Evolutionary conservation across 2,113 vertebrate genomes (phyloP).

Genomic region (Paramormyrops kingsleyae): DNA sequence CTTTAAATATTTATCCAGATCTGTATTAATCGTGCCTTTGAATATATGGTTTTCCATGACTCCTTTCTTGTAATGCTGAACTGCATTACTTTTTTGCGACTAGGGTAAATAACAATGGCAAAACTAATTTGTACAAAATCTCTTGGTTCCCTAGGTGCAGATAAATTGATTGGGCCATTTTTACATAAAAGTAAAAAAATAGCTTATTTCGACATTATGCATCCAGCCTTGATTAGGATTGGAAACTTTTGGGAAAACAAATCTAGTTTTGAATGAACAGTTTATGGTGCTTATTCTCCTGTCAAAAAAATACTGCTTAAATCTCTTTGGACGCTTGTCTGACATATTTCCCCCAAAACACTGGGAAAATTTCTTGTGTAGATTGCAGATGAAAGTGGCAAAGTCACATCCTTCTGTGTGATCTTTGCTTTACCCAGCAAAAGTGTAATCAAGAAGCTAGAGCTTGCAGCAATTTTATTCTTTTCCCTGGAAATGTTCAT

Average conservation of each 20-base stretch:
- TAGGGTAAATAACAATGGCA: not conserved
- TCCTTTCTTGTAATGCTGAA: not conserved
- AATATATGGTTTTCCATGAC: not conserved
- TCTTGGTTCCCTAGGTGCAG: not conserved
- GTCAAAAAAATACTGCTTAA: not conserved
- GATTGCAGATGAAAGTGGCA: not conserved
- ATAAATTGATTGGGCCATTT: not conserved
- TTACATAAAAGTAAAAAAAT: not conserved
- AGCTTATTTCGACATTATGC: not conserved
- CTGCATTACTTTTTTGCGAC: not conserved
- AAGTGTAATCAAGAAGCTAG: not conserved
- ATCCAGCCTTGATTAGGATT: not conserved
- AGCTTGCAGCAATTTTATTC: not conserved
- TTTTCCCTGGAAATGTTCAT: not conserved
- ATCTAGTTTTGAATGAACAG: not conserved
- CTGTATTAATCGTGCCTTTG: not conserved
- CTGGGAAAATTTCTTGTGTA: not conserved
- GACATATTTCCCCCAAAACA: not conserved
- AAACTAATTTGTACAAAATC: not conserved
- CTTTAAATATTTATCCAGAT: not conserved
- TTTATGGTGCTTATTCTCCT: not conserved
- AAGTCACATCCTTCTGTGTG: not conserved
- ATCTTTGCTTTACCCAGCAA: not conserved
- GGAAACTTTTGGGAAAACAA: not conserved
- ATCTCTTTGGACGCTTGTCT: not conserved